Percentiles rank a stretch among this genome's conserved stretches.
Conservation (phyloP, 2,888 invertebrate species). For the Acheta domesticus region DNA sequence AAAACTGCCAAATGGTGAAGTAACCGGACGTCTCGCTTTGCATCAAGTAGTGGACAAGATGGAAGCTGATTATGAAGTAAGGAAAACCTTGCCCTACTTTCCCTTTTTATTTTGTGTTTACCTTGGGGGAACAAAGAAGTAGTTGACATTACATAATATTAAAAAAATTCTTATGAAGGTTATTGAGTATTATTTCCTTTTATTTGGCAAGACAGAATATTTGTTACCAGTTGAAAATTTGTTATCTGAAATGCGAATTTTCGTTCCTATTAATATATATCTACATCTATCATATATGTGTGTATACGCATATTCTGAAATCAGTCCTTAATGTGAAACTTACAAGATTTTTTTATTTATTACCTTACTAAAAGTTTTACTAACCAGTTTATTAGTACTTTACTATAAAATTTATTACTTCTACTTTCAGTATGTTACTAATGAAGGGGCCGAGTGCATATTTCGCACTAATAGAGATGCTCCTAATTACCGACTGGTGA, state of each 20-base stretch:
- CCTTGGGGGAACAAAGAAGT: not conserved
- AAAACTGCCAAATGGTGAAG: constrained; percentile 52
- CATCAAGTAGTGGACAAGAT: constrained; percentile 82
- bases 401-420: not conserved
- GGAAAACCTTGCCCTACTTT: constrained; percentile 35
- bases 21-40: constrained; percentile 63
- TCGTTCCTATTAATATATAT: too few relatives aligned
- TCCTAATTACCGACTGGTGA: constrained; percentile 84
- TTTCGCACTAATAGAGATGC: constrained; percentile 93
- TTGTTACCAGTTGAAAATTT: not conserved
- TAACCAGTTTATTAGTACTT: too few relatives aligned
- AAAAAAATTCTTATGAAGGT: not conserved
- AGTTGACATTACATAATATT: not conserved
- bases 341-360: too few relatives aligned
- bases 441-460: constrained; percentile 74
- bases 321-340: too few relatives aligned
- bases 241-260: too few relatives aligned
- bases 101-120: not conserved
- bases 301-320: too few relatives aligned
- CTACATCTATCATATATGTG: too few relatives aligned
- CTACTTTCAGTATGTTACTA: constrained; percentile 77
- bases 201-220: not conserved
- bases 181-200: too few relatives aligned
- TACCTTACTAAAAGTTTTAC: too few relatives aligned
- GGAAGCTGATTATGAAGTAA: constrained; percentile 90